Evolutionary conservation across 2,113 vertebrate genomes (phyloP).

Genomic region (Agelaius tricolor): DNA sequence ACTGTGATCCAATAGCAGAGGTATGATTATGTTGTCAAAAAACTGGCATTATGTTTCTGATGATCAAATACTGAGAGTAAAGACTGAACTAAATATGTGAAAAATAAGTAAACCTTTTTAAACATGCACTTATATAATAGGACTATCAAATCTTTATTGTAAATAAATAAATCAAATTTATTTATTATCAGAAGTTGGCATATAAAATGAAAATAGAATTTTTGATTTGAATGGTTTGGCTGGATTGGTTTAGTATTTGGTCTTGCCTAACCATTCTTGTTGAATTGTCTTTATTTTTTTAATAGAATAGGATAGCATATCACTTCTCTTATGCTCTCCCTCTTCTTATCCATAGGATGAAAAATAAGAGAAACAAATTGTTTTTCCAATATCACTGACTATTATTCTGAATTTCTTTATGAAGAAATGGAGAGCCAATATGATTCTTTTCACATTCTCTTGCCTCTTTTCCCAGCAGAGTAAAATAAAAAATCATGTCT

Average conservation of each 20-base stretch:
- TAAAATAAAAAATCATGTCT: background rate
- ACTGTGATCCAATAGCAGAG: background rate
- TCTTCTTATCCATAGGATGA: background rate
- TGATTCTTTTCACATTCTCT: background rate
- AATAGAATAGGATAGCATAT: background rate
- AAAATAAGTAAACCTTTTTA: background rate
- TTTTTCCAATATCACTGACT: background rate
- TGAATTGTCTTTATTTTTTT: background rate
- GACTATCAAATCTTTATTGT: background rate
- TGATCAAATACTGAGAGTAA: background rate
- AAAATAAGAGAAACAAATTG: background rate
- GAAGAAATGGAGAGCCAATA: background rate
- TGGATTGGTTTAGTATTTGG: background rate
- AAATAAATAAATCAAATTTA: background rate
- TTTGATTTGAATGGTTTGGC: background rate
- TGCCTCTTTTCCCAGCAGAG: background rate
- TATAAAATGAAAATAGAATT: background rate
- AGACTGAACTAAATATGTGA: background rate
- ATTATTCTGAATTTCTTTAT: background rate
- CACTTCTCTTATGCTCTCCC: background rate
- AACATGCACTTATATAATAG: background rate
- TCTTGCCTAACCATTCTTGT: background rate
- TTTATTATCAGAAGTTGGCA: background rate
- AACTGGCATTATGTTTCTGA: background rate
- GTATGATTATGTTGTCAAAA: background rate